Base-by-base conservation (phyloP, 2,797 vertebrate species). In the Gallinago solitaria region DNA sequence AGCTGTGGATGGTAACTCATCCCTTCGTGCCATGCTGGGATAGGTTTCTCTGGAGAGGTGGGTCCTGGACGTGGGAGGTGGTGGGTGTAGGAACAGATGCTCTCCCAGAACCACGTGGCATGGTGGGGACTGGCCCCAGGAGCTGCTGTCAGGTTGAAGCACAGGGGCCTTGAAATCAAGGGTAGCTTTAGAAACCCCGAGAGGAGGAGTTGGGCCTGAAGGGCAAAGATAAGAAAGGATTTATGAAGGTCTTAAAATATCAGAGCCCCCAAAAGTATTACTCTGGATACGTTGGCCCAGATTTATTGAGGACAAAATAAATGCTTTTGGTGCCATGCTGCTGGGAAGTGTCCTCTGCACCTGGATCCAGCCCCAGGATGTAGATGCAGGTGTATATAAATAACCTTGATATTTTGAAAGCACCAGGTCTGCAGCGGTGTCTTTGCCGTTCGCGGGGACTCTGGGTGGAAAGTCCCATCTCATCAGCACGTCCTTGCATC, bases 41-140 rank as follows among this genome's bases (percentile, higher is more conserved):
- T 23, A 3, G 9, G 12, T 53, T 37, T 25, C 32, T 35, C 35
- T n/a, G 28, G 19, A 30, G 32, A 70, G 27, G 27, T 35, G 69
- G 37, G 16, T 32, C 23, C n/a, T 67, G 65, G 64, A 18, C 1
- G 0, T 19, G 43, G 67, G 54, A 78, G 60, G 4, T 6, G 37
- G 30, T 11, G 41, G 28, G 6, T 30, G 30, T 9, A 19, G 54
- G 65, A 54, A 5, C 12, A 37, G 61, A 17, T 28, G 61, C 35
- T 54, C 7, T 30, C 41, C 1, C 14, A 56, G 35, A n/a, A 35
- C 41, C 21, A 2, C 0, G 1, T 28, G 57, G 16, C 4, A 0
- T 6, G 32, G 11, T 21, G n/a, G 43, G 35, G 48, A 11, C 25
- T 32, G 67, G 33, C 24, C 19, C 35, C 53, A 3, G 2, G 20